These are phyloP conservation scores for Watsonalla cultraria DNA, from an alignment of 2,888 invertebrate genomes.

Conservation along the genomic window DNA sequence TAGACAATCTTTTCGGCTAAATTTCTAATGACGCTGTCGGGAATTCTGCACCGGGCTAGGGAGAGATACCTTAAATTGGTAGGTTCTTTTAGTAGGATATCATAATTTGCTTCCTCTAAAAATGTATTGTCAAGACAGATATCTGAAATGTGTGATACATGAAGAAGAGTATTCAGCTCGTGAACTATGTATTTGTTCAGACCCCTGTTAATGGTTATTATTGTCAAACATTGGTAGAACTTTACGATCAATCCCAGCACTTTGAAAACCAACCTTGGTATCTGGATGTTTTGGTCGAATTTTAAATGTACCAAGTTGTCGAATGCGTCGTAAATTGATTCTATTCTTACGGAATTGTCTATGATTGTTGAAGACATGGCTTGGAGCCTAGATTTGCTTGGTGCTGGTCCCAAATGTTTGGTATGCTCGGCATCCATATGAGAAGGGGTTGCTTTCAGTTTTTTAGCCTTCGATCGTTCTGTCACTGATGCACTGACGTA, in stretches of 20 bases:
- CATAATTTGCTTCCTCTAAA: slow-evolving; percentile 37
- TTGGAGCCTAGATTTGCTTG: background rate
- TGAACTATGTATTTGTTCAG: slow-evolving; percentile 28
- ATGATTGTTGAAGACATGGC: background rate
- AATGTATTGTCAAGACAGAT: slow-evolving; percentile 40
- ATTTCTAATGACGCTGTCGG: slow-evolving; percentile 32
- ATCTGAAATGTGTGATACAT: slow-evolving; percentile 40
- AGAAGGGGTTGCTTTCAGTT: slow-evolving; percentile 14
- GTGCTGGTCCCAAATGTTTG: background rate
- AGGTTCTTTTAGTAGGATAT: slow-evolving; percentile 30
- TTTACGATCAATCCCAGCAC: slow-evolving; percentile 35
- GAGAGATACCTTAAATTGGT: slow-evolving; percentile 37
- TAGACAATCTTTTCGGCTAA: slow-evolving; percentile 30
- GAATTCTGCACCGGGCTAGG: slow-evolving; percentile 41
- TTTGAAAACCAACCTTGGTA: slow-evolving; percentile 40
- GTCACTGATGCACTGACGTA: slow-evolving; percentile 20
- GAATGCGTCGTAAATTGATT: slow-evolving; percentile 27
- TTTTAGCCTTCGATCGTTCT: slow-evolving; percentile 25
- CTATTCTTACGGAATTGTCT: slow-evolving; percentile 18
- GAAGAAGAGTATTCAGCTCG: slow-evolving; percentile 40
- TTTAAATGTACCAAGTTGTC: slow-evolving; percentile 37
- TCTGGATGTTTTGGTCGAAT: slow-evolving; percentile 29
- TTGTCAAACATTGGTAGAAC: slow-evolving; percentile 29
- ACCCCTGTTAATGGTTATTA: slow-evolving; percentile 36
- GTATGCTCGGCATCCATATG: slow-evolving; percentile 10